Evolutionary conservation across 2,113 vertebrate species (phyloP).

Genomic region (Amblyopsis rosae): DNA sequence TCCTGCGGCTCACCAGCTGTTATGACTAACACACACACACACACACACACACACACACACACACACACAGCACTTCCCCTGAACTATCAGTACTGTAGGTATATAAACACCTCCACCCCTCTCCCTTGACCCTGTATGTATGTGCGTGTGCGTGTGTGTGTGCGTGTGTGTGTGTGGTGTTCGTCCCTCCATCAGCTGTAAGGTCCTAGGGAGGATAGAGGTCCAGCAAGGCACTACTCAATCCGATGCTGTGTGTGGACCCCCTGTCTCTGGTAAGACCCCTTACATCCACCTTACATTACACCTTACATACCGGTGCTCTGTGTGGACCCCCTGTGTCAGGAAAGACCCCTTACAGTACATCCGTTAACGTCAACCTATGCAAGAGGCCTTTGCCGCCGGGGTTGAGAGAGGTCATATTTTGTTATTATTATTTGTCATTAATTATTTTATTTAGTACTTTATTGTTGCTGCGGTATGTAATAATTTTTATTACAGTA

Average conservation of each 20-base stretch:
- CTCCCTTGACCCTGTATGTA: neutral
- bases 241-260: constrained; percentile 69
- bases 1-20: constrained; percentile 18
- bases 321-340: too few species aligned
- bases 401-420: neutral
- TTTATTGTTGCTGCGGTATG: neutral
- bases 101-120: neutral
- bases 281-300: neutral
- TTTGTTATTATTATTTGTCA: neutral
- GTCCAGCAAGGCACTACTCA: constrained; percentile 56
- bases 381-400: too few species aligned
- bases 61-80: constrained; percentile 46
- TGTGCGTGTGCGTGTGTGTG: too few species aligned
- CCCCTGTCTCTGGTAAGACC: constrained; percentile 53
- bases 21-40: constrained; percentile 41
- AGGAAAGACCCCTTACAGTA: too few species aligned
- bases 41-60: neutral
- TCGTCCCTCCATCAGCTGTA: constrained; percentile 67
- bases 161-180: constrained; percentile 15
- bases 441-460: neutral
- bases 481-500: too few species aligned
- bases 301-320: too few species aligned
- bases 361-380: too few species aligned
- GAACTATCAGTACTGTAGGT: constrained; percentile 27
- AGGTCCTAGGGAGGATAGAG: constrained; percentile 67